Evolutionary conservation across 2,113 vertebrate genomes (phyloP).

Genomic region (Thamnaconus septentrionalis): DNA sequence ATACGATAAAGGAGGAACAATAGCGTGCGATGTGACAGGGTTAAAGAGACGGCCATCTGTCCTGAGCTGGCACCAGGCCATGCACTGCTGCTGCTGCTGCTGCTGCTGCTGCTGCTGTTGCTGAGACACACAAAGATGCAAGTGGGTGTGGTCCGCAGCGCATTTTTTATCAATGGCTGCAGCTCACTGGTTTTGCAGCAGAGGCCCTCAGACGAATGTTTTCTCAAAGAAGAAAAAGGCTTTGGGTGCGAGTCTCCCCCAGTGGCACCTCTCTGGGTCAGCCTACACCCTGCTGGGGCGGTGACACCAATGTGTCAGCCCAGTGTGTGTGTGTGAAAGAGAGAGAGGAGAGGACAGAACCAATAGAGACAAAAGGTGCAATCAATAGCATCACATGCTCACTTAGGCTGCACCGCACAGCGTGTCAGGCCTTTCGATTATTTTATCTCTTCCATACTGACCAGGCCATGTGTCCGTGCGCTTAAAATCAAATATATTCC

Average conservation of each 20-base stretch:
- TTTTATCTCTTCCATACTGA: no score
- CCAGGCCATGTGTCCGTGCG: no score
- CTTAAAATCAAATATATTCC: no score
- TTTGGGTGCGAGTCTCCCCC: neutral
- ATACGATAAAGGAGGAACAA: neutral
- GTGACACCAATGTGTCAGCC: conserved; percentile 39
- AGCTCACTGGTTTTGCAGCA: neutral
- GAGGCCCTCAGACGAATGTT: no score
- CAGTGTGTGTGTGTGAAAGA: conserved; percentile 22
- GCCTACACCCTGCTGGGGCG: conserved; percentile 43
- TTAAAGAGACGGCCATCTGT: conserved; percentile 43
- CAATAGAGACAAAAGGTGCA: conserved; percentile 13
- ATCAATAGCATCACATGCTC: conserved; percentile 18
- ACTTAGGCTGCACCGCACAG: neutral
- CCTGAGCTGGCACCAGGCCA: conserved; percentile 16
- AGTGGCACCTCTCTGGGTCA: conserved; percentile 19
- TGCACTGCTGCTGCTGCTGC: no score
- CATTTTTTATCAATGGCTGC: conserved; percentile 10
- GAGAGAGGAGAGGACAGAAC: neutral
- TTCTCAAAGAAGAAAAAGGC: neutral
- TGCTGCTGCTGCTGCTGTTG: no score
- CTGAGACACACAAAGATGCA: no score
- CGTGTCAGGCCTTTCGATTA: no score
- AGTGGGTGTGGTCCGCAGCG: no score
- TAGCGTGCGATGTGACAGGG: conserved; percentile 2